These are phyloP conservation scores for Archaeoteleia sp. DNA, from an alignment of 2,888 invertebrate genomes.

Conservation along the genomic window DNA sequence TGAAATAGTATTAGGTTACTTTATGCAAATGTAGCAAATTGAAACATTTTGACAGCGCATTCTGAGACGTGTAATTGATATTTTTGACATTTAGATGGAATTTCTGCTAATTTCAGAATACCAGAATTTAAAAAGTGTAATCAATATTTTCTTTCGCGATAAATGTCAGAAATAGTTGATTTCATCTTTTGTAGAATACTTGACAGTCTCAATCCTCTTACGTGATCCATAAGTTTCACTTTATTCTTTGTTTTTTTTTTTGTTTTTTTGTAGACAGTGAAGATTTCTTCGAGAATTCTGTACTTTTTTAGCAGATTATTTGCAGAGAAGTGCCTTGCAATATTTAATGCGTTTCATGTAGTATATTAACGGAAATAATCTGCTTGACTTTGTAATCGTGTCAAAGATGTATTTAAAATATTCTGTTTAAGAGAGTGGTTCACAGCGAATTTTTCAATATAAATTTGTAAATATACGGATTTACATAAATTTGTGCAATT, in stretches of 20 bases:
- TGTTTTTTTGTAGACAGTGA: background rate
- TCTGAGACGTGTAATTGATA: too few species aligned
- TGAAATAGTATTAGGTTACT: too few species aligned
- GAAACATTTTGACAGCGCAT: too few species aligned
- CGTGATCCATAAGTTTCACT: background rate
- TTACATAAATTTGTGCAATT: too few species aligned
- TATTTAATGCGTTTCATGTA: background rate
- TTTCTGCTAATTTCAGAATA: too few species aligned
- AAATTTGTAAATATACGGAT: too few species aligned
- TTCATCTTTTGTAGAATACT: slow-evolving; percentile 16
- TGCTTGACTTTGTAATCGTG: slow-evolving; percentile 6
- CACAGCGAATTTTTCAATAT: too few species aligned
- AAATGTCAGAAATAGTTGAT: background rate
- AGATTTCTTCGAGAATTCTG: slow-evolving; percentile 4
- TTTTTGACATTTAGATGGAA: too few species aligned
- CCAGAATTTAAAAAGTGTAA: background rate
- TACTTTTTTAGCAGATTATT: slow-evolving; percentile 2
- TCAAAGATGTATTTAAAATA: background rate
- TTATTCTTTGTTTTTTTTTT: too few species aligned
- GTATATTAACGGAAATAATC: slow-evolving; percentile 3
- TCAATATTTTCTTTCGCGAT: background rate
- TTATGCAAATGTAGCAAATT: too few species aligned
- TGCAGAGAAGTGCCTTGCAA: background rate
- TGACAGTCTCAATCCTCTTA: slow-evolving; percentile 25
- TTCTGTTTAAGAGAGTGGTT: too few species aligned